phyloP scores from a whole-genome alignment of 2,888 invertebrate species.

The Syritta pipiens region DNA sequence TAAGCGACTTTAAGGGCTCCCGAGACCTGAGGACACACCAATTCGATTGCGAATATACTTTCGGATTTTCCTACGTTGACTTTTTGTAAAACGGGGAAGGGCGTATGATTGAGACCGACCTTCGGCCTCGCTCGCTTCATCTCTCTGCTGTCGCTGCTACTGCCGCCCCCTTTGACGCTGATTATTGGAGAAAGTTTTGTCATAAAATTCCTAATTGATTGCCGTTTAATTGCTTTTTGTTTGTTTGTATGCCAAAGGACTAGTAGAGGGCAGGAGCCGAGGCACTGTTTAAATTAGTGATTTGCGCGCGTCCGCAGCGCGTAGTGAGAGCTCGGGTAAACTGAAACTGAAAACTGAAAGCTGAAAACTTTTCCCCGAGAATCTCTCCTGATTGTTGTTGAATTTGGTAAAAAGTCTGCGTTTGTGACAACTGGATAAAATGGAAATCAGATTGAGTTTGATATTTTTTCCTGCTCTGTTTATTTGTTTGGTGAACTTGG shows the following conservation, averaged over 20 bases:
- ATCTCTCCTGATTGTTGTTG: conserved; percentile 35
- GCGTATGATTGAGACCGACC: conserved; percentile 43
- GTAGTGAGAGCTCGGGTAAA: too few relatives aligned
- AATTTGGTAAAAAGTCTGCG: conserved; percentile 40
- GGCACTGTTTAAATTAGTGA: conserved; percentile 49
- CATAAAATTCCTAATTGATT: conserved; percentile 67
- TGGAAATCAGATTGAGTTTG: conserved; percentile 63
- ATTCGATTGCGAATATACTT: conserved; percentile 21
- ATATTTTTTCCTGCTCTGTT: conserved; percentile 5
- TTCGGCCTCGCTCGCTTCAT: background rate
- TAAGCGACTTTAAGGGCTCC: conserved; percentile 12
- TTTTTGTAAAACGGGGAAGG: background rate
- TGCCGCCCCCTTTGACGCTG: conserved; percentile 9
- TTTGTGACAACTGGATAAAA: conserved; percentile 57
- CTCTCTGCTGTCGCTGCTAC: background rate
- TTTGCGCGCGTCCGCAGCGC: too few relatives aligned
- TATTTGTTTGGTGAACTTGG: conserved; percentile 24
- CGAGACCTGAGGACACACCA: conserved; percentile 15
- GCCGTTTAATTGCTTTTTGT: conserved; percentile 67
- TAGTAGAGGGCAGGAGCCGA: background rate
- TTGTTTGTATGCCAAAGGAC: conserved; percentile 41
- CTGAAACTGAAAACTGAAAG: background rate
- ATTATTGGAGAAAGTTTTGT: conserved; percentile 64
- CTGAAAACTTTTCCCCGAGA: conserved; percentile 31
- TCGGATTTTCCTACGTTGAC: too few relatives aligned